phyloP scores from a whole-genome alignment of 2,888 invertebrate species.

The Aleiodes alternator region DNA sequence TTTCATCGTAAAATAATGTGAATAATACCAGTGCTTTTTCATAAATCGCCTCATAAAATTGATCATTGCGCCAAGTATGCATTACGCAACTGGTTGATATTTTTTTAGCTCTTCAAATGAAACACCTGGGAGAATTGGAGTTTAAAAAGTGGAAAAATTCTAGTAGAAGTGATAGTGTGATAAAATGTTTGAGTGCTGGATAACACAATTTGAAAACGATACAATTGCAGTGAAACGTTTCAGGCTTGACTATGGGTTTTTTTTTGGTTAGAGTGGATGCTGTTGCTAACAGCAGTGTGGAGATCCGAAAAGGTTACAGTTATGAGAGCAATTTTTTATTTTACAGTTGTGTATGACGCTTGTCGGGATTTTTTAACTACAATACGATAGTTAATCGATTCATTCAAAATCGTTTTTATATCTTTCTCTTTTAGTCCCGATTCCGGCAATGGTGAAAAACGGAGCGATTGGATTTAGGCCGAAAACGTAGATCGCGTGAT shows the following conservation, averaged over 20 bases:
- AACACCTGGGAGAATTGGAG: too few species aligned
- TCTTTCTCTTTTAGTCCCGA: slow-evolving; percentile 19
- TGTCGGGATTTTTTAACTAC: slow-evolving; percentile 36
- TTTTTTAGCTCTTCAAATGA: not conserved
- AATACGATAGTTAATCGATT: slow-evolving; percentile 56
- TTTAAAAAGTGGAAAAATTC: not conserved
- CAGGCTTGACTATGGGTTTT: not conserved
- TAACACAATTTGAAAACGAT: slow-evolving; percentile 3
- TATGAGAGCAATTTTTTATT: slow-evolving; percentile 57
- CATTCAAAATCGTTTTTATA: slow-evolving; percentile 52
- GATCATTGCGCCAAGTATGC: slow-evolving; percentile 1
- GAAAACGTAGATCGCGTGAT: not conserved
- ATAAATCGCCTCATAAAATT: not conserved
- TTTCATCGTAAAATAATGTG: not conserved
- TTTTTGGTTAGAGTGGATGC: not conserved
- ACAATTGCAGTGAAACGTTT: not conserved
- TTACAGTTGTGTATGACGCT: slow-evolving; percentile 43
- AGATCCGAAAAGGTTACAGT: slow-evolving; percentile 44
- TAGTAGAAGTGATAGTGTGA: slow-evolving; percentile 8
- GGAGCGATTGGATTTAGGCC: not conserved
- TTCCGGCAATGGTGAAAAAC: slow-evolving; percentile 22
- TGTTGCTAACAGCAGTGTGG: not conserved
- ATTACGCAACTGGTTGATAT: slow-evolving; percentile 28
- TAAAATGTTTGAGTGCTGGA: slow-evolving; percentile 14
- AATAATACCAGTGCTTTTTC: not conserved